Evolutionary conservation across 2,888 invertebrate species (phyloP), one percentile per base, ranked within the genome.

Genomic region (Cataglyphis rosenhaueri): DNA sequence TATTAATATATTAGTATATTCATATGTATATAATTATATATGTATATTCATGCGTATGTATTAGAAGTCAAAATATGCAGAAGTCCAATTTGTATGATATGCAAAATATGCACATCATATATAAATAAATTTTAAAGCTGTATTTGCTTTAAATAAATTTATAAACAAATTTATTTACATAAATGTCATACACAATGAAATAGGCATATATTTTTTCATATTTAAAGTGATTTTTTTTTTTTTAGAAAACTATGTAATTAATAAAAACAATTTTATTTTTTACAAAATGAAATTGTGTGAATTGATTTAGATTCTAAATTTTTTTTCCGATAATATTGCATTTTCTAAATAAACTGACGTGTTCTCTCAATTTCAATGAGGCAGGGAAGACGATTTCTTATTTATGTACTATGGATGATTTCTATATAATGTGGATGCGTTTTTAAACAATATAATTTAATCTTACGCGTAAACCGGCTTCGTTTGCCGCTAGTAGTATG

Each of bases 381-480:
- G 44, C 5, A 48, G 1, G 48, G 2, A 32, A 29, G 8, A 29
- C 32, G 12, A 8, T 41, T 32, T 21, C n/a, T 21, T 21, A 21
- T 57, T 57, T 57, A 57, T 2, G 32, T 32, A 32, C 32, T 25
- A 25, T 48, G 18, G 0, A 57, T 3, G 55, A 48, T 48, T 55
- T 18, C 6, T n/a, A 6, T 25, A 25, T 55, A 70, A 21, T 70
- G 32, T 4, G 18, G 38, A 21, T 3, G 8, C 2, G 0, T n/a
- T 52, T 32, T 32, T 29, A 75, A 81, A 68, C 48, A 44, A 41
- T 62, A 35, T 18, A 55, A 66, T 38, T 41, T n/a, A 32, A 2
- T 78, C 90, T 90, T 84, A 92, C 91, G 32, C 88, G 81, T 25
- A 91, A 74, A 6, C 92, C 92, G 61, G 91, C 91, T 75, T 91